Conservation (phyloP, 1,140 invertebrate genomes). For the Aphidius ervi region DNA sequence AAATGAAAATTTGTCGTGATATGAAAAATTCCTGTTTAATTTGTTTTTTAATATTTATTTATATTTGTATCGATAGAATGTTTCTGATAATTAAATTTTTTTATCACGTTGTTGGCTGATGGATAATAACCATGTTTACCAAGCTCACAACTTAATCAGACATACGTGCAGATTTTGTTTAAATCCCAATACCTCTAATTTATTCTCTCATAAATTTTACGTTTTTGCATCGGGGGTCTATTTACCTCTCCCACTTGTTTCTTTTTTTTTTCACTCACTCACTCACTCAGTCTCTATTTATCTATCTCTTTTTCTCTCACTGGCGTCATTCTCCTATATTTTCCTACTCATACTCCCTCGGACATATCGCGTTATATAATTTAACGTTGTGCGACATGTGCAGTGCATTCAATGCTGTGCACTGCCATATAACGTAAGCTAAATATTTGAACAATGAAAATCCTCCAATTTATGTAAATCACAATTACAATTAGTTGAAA, state of each 20-base stretch:
- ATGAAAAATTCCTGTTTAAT: too few species aligned
- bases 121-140: slow-evolving; percentile 14
- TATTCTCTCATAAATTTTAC: slow-evolving; percentile 30
- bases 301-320: not conserved
- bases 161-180: slow-evolving; percentile 25
- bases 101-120: not conserved
- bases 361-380: slow-evolving; percentile 22
- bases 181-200: slow-evolving; percentile 27
- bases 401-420: slow-evolving; percentile 1
- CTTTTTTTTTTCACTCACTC: not conserved
- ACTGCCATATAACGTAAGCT: slow-evolving; percentile 14
- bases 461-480: slow-evolving; percentile 33
- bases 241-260: not conserved
- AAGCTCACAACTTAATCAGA: slow-evolving; percentile 24
- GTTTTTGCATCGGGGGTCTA: slow-evolving; percentile 9
- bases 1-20: not conserved
- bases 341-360: not conserved
- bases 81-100: not conserved
- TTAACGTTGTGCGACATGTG: slow-evolving; percentile 16
- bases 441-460: slow-evolving; percentile 27
- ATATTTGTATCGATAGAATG: too few species aligned
- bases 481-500: not conserved
- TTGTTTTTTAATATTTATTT: too few species aligned
- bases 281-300: slow-evolving; percentile 2
- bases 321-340: not conserved